Conservation (phyloP, 2,113 vertebrate species). For the Catagonus wagneri region DNA sequence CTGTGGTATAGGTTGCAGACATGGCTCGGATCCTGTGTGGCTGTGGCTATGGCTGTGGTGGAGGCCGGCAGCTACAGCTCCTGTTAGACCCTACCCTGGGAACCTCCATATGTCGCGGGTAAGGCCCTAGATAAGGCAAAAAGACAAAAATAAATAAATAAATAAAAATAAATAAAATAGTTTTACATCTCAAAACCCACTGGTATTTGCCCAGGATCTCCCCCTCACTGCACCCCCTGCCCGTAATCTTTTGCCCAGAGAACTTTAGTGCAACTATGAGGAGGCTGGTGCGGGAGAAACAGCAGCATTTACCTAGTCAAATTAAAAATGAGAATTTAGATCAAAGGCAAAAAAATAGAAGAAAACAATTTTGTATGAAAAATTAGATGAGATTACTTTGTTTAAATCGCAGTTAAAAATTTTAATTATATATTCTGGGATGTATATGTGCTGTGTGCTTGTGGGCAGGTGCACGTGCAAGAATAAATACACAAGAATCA, state of each 20-base stretch:
- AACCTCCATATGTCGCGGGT: too few species aligned
- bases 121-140: too few species aligned
- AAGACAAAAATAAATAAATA: too few species aligned
- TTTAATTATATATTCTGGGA: background rate
- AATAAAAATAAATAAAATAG: too few species aligned
- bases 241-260: background rate
- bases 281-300: background rate
- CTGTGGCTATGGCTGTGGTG: too few species aligned
- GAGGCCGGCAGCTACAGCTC: too few species aligned
- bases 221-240: too few species aligned
- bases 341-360: background rate
- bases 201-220: background rate
- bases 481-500: background rate
- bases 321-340: background rate
- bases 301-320: background rate
- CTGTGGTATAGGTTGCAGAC: too few species aligned
- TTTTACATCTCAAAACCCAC: background rate
- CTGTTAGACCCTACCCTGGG: too few species aligned
- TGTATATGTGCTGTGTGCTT: background rate
- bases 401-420: background rate
- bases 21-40: too few species aligned
- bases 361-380: background rate
- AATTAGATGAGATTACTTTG: background rate
- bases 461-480: fast-evolving
- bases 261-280: background rate